Evolutionary conservation across 2,888 invertebrate genomes (phyloP).

Genomic region (Neocrepidodera transversa): DNA sequence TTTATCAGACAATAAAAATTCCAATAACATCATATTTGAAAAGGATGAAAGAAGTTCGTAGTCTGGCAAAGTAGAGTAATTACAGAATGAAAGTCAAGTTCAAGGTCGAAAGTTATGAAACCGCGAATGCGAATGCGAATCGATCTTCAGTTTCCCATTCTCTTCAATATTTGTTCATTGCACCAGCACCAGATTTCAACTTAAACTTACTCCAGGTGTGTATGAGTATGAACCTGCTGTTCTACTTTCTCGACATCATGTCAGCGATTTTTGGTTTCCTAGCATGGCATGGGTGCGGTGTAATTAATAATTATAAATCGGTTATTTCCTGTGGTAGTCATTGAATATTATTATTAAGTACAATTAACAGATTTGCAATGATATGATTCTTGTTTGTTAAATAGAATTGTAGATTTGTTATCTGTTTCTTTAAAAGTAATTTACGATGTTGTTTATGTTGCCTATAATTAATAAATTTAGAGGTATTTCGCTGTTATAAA

Average conservation of each 20-base stretch:
- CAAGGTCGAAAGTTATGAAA: conserved; percentile 31
- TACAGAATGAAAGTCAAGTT: conserved; percentile 33
- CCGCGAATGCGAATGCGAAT: no score
- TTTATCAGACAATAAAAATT: no score
- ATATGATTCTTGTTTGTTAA: no score
- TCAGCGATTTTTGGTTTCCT: background rate
- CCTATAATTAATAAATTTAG: no score
- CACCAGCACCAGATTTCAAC: conserved; percentile 10
- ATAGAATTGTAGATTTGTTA: no score
- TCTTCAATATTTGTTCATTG: background rate
- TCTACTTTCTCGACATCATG: background rate
- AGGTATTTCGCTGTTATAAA: no score
- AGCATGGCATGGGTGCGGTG: background rate
- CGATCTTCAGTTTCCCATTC: conserved; percentile 23
- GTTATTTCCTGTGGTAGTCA: background rate
- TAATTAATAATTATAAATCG: background rate
- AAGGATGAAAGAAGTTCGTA: background rate
- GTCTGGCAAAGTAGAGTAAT: conserved; percentile 25
- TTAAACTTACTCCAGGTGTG: background rate
- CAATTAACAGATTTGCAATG: no score
- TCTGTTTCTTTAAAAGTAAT: no score
- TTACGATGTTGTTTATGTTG: no score
- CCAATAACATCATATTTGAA: no score
- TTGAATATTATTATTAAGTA: no score
- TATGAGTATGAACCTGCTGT: background rate